These are phyloP conservation scores for Coelinius sp. DNA, from an alignment of 2,888 invertebrate species.

Conservation along the genomic window DNA sequence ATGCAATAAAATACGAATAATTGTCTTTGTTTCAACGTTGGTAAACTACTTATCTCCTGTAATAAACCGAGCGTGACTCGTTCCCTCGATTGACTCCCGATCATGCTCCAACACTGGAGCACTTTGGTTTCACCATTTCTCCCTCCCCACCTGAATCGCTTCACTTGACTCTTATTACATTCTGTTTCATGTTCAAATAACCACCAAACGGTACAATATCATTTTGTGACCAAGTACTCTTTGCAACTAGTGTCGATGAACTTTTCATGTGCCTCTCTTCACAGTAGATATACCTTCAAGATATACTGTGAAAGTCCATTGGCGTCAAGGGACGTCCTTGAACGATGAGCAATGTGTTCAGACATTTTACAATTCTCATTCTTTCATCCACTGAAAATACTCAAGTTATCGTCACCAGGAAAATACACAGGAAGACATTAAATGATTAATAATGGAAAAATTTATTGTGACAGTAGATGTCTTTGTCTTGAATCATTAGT, in stretches of 20 bases:
- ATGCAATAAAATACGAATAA: background rate
- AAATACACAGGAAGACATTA: background rate
- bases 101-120: slow-evolving; percentile 8
- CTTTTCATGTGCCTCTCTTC: background rate
- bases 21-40: slow-evolving; percentile 5
- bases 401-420: background rate
- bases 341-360: background rate
- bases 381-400: background rate
- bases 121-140: background rate
- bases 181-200: slow-evolving; percentile 16
- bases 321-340: background rate
- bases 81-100: slow-evolving; percentile 24
- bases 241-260: background rate
- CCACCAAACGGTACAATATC: slow-evolving; percentile 5
- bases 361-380: background rate
- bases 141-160: background rate
- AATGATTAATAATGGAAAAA: background rate
- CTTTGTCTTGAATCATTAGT: background rate
- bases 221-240: slow-evolving; percentile 7
- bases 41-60: slow-evolving; percentile 17
- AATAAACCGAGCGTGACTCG: slow-evolving; percentile 30
- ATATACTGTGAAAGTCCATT: background rate
- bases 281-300: background rate
- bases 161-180: slow-evolving; percentile 25
- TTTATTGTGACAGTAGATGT: background rate